Conservation (phyloP, 53 echinoderm and acorn worm genomes). For the Henricia sp. region DNA sequence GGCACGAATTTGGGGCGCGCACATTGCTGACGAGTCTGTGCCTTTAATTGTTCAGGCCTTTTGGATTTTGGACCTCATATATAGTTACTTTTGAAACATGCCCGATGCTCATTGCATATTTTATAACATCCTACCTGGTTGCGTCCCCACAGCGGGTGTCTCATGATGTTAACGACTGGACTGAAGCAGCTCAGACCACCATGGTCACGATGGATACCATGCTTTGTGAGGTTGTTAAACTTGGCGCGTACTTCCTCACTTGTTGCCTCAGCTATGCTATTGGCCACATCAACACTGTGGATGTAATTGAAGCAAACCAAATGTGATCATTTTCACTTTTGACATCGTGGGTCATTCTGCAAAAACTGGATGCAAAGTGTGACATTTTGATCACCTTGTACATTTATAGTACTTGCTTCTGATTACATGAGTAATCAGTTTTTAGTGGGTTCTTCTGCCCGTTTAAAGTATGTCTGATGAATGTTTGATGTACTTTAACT, state of each 20-base stretch:
- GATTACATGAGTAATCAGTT: too few relatives aligned
- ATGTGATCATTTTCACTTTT: too few relatives aligned
- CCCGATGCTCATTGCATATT: neutral
- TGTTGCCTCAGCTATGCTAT: conserved; percentile 77
- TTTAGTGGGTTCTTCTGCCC: too few relatives aligned
- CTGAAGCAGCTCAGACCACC: conserved; percentile 90
- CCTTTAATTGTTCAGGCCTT: neutral
- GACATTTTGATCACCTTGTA: too few relatives aligned
- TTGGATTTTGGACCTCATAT: neutral
- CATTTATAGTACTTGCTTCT: too few relatives aligned
- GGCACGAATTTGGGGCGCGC: too few relatives aligned
- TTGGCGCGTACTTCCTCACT: conserved; percentile 88
- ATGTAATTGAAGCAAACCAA: conserved; percentile 18
- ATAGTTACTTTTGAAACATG: neutral
- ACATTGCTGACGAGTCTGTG: too few relatives aligned
- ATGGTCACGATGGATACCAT: conserved; percentile 64
- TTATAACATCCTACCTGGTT: conserved; percentile 71
- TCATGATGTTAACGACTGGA: conserved; percentile 94
- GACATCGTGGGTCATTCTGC: too few relatives aligned
- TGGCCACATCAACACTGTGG: conserved; percentile 22
- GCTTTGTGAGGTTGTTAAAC: conserved; percentile 68
- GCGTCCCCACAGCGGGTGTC: conserved; percentile 95
- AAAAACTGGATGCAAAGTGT: too few relatives aligned
- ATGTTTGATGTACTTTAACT: too few relatives aligned
- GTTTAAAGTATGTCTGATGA: too few relatives aligned